These are phyloP conservation scores for Chiloscyllium punctatum DNA, from an alignment of 2,797 vertebrate species.

Conservation along the genomic window DNA sequence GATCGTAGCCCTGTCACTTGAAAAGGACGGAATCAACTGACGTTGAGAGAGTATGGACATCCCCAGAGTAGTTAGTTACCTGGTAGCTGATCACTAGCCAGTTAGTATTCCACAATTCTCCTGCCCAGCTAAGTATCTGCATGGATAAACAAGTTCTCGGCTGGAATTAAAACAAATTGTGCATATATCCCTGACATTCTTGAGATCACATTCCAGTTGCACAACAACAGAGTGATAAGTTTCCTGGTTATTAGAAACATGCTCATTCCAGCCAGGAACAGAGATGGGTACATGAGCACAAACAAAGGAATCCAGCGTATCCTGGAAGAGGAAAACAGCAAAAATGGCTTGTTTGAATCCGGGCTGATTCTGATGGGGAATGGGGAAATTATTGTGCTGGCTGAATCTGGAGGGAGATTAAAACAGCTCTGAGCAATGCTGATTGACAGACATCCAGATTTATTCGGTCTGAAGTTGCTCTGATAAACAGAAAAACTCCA, in stretches of 20 bases:
- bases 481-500: neutral
- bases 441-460: neutral
- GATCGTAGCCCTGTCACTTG: neutral
- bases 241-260: neutral
- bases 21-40: neutral
- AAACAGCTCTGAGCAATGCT: neutral
- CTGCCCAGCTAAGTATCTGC: neutral
- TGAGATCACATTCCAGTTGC: neutral
- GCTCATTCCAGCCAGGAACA: neutral
- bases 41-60: neutral
- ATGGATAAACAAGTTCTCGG: neutral
- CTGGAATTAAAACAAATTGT: neutral
- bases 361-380: neutral
- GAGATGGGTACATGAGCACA: neutral
- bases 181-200: neutral
- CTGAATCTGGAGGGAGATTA: neutral
- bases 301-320: neutral
- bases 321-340: neutral
- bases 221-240: neutral
- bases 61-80: neutral
- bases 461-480: neutral
- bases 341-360: neutral
- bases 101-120: neutral
- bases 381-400: neutral
- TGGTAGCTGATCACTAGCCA: constrained; percentile 8